phyloP scores from a whole-genome alignment of 2,888 invertebrate species.

The Epirrita christyi region DNA sequence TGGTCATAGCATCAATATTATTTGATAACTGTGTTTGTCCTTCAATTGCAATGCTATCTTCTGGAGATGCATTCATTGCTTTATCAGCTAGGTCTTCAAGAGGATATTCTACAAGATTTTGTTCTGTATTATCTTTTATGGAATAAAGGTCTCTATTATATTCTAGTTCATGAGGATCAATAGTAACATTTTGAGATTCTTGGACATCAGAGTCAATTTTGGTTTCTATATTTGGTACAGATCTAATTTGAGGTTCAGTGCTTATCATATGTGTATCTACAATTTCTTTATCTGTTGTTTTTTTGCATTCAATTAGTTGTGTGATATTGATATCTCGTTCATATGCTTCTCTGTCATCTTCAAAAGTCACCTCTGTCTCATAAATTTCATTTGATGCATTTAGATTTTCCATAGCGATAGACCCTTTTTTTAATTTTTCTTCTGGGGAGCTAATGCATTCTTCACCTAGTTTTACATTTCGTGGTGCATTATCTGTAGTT shows the following conservation, averaged over 20 bases:
- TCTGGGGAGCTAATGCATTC: background rate
- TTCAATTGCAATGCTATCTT: background rate
- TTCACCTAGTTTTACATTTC: background rate
- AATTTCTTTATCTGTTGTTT: background rate
- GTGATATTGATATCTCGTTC: background rate
- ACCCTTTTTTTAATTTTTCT: background rate
- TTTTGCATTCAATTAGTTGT: conserved; percentile 5
- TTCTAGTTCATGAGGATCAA: background rate
- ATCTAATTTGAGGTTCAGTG: background rate
- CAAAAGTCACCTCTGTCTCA: background rate
- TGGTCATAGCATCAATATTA: background rate
- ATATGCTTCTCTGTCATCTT: background rate
- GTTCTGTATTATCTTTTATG: background rate
- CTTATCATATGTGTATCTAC: background rate
- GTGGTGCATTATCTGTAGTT: background rate
- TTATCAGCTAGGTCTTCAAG: background rate
- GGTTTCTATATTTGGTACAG: background rate
- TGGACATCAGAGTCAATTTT: background rate
- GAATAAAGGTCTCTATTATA: background rate
- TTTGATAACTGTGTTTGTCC: background rate
- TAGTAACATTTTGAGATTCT: background rate
- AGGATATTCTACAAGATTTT: background rate
- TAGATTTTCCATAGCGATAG: conserved; percentile 1
- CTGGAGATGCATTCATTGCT: background rate
- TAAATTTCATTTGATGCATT: conserved; percentile 9